Evolutionary conservation across 64 coral and sea anemone genomes (phyloP).

Genomic region (Acropora tenuis): DNA sequence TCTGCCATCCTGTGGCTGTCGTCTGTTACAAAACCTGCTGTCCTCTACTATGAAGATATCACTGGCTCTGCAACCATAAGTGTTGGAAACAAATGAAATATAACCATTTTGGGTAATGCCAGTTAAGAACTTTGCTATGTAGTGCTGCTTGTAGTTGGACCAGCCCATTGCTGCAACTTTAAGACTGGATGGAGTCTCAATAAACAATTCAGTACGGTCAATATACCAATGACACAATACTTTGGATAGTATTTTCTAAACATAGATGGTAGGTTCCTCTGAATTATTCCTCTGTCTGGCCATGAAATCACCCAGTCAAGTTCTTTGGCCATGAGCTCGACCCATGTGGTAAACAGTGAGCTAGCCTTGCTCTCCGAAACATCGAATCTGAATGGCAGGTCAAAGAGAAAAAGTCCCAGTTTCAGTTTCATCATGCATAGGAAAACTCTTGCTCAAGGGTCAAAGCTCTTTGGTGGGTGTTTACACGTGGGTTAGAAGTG

Average conservation of each 20-base stretch:
- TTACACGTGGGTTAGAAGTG: neutral
- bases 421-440: neutral
- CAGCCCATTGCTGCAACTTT: slow-evolving; percentile 41
- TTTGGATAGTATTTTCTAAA: slow-evolving; percentile 45
- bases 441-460: neutral
- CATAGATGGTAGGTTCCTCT: slow-evolving; percentile 45
- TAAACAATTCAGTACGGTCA: slow-evolving; percentile 43
- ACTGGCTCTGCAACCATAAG: slow-evolving; percentile 29
- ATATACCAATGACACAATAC: neutral
- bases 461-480: slow-evolving; percentile 2
- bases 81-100: slow-evolving; percentile 66
- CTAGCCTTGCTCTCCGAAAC: neutral
- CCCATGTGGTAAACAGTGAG: slow-evolving; percentile 54
- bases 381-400: slow-evolving; percentile 55
- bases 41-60: slow-evolving; percentile 57
- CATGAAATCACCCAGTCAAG: slow-evolving; percentile 29
- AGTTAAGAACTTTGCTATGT: slow-evolving; percentile 60
- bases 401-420: slow-evolving; percentile 8
- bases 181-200: slow-evolving; percentile 35
- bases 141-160: slow-evolving; percentile 68
- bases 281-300: slow-evolving; percentile 30
- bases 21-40: slow-evolving; percentile 50
- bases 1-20: slow-evolving; percentile 75
- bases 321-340: slow-evolving; percentile 52
- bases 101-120: slow-evolving; percentile 54